Evolutionary conservation across 2,888 invertebrate genomes (phyloP).

Genomic region (Agrypnus murinus): DNA sequence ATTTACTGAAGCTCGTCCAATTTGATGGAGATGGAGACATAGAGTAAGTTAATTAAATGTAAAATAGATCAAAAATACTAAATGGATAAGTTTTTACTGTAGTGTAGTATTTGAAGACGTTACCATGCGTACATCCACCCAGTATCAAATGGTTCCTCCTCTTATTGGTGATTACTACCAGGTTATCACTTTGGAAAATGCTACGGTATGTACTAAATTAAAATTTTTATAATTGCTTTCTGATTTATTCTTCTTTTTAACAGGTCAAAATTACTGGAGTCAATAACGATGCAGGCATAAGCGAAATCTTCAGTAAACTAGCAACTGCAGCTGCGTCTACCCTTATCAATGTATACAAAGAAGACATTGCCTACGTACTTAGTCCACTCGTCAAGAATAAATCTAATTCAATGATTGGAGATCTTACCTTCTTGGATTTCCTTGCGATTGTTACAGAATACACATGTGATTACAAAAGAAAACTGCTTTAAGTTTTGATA

Average conservation of each 20-base stretch:
- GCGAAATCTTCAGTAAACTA: conserved; percentile 7
- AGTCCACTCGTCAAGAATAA: conserved; percentile 22
- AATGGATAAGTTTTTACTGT: neutral
- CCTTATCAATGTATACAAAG: neutral
- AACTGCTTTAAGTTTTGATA: too few species aligned
- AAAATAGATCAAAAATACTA: neutral
- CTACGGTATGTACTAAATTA: neutral
- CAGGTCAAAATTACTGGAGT: conserved; percentile 16
- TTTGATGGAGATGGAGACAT: conserved; percentile 22
- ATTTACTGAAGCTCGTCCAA: conserved; percentile 4
- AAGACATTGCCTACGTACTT: conserved; percentile 16
- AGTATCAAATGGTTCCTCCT: conserved; percentile 21
- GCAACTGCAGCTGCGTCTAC: neutral
- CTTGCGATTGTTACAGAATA: too few species aligned
- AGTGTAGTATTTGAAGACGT: conserved; percentile 6
- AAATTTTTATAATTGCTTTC: neutral
- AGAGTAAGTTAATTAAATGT: conserved; percentile 23
- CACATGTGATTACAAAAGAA: too few species aligned
- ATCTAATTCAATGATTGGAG: too few species aligned
- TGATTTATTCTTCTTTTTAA: neutral
- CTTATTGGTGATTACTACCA: conserved; percentile 12
- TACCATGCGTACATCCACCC: conserved; percentile 3
- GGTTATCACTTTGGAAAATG: neutral
- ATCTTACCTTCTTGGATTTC: too few species aligned
- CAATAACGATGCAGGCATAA: conserved; percentile 38